phyloP scores from a whole-genome alignment of 2,888 invertebrate genomes.

The Thymelicus sylvestris region DNA sequence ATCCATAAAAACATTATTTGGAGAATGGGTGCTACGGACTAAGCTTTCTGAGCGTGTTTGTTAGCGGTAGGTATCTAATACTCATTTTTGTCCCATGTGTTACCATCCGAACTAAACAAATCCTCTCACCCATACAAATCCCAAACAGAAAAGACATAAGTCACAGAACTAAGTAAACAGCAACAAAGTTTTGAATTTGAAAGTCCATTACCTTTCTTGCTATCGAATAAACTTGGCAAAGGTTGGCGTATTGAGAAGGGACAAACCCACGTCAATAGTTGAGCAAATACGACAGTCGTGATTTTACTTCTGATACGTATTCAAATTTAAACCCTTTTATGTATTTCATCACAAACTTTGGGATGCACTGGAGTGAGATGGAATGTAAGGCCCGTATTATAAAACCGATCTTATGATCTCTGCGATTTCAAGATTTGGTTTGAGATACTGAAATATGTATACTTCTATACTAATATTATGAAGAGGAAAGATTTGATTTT shows the following conservation, averaged over 20 bases:
- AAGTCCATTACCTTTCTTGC: slow-evolving; percentile 21
- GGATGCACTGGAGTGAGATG: background rate
- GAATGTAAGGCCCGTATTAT: too few relatives aligned
- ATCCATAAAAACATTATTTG: too few relatives aligned
- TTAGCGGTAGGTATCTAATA: too few relatives aligned
- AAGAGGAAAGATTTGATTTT: too few relatives aligned
- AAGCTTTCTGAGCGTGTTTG: too few relatives aligned
- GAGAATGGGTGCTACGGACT: too few relatives aligned
- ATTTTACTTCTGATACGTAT: slow-evolving; percentile 3
- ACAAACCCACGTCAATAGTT: slow-evolving; percentile 18
- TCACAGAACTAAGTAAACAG: slow-evolving; percentile 8
- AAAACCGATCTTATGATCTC: too few relatives aligned
- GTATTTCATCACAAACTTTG: slow-evolving; percentile 15
- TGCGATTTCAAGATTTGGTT: too few relatives aligned
- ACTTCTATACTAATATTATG: too few relatives aligned
- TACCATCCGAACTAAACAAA: background rate
- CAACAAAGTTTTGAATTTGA: slow-evolving; percentile 26
- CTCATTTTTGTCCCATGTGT: too few relatives aligned
- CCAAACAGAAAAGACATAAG: slow-evolving; percentile 15
- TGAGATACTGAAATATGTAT: too few relatives aligned
- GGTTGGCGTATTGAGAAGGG: slow-evolving; percentile 22
- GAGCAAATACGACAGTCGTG: slow-evolving; percentile 5
- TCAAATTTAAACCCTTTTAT: slow-evolving; percentile 17
- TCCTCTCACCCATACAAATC: slow-evolving; percentile 6
- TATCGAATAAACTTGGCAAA: slow-evolving; percentile 24